phyloP scores from a whole-genome alignment of 2,113 vertebrate genomes.

The Mustela lutreola region DNA sequence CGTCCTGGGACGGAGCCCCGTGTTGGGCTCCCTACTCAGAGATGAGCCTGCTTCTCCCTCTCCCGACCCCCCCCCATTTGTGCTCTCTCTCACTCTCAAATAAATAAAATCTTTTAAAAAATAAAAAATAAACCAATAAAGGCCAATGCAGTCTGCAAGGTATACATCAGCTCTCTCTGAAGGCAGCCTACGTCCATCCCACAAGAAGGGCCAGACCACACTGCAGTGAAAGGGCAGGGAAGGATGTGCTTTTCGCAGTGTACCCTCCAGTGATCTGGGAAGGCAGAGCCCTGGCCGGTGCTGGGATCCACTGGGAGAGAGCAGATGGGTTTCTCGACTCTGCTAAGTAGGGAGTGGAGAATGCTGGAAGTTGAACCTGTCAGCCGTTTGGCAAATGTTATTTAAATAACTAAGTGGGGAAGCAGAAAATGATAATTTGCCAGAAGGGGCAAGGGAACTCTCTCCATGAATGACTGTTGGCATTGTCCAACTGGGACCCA shows the following conservation, averaged over 20 bases:
- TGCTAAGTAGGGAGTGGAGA: not conserved
- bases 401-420: not conserved
- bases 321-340: not conserved
- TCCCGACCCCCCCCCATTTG: too few relatives aligned
- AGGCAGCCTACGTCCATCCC: not conserved
- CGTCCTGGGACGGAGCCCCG: too few relatives aligned
- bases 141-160: not conserved
- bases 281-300: not conserved
- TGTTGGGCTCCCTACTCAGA: too few relatives aligned
- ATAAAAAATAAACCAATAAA: too few relatives aligned
- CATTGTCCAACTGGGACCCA: not conserved
- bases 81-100: too few relatives aligned
- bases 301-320: not conserved
- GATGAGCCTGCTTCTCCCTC: too few relatives aligned
- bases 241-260: not conserved
- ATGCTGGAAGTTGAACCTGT: slow-evolving; percentile 19
- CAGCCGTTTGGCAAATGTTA: not conserved
- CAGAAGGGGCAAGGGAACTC: slow-evolving; percentile 25
- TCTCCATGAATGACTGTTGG: slow-evolving; percentile 10
- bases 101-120: too few relatives aligned
- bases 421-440: slow-evolving; percentile 44
- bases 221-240: not conserved
- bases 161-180: not conserved
- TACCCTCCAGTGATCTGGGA: not conserved
- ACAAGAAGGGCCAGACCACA: not conserved